phyloP scores from a whole-genome alignment of 2,113 vertebrate species.

The Ceuthmochares aereus region DNA sequence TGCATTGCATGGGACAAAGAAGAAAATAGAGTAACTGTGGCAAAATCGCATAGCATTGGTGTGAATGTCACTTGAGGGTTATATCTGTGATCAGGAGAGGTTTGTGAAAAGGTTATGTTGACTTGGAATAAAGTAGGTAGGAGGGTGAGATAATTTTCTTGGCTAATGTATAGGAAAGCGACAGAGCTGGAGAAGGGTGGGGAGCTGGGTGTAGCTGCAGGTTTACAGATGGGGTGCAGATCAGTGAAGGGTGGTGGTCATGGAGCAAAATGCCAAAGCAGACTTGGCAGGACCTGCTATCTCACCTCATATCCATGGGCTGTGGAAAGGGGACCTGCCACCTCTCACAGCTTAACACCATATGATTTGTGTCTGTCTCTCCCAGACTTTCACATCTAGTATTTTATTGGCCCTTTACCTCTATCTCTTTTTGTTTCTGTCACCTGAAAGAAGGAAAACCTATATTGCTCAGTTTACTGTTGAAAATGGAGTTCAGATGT shows the following conservation, averaged over 20 bases:
- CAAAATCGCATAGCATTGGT: neutral
- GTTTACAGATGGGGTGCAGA: neutral
- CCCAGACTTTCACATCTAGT: neutral
- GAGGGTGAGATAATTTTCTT: neutral
- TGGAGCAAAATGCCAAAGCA: neutral
- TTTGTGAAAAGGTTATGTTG: neutral
- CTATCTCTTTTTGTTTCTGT: neutral
- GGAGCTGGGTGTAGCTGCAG: neutral
- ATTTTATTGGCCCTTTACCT: neutral
- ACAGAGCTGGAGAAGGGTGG: neutral
- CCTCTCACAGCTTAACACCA: neutral
- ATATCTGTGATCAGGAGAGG: neutral
- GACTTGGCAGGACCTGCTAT: neutral
- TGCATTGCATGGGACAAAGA: neutral
- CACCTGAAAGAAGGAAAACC: neutral
- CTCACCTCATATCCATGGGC: rapidly evolving
- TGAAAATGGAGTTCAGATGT: neutral
- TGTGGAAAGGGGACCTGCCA: neutral
- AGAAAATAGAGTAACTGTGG: neutral
- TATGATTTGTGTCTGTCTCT: neutral
- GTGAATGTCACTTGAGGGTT: neutral
- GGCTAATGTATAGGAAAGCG: neutral
- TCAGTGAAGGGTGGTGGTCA: rapidly evolving
- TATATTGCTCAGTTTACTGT: rapidly evolving
- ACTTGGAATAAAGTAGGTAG: neutral